Evolutionary conservation across 2,797 vertebrate genomes (phyloP), one percentile per base, ranked within the genome.

Genomic region (Falco concolor): DNA sequence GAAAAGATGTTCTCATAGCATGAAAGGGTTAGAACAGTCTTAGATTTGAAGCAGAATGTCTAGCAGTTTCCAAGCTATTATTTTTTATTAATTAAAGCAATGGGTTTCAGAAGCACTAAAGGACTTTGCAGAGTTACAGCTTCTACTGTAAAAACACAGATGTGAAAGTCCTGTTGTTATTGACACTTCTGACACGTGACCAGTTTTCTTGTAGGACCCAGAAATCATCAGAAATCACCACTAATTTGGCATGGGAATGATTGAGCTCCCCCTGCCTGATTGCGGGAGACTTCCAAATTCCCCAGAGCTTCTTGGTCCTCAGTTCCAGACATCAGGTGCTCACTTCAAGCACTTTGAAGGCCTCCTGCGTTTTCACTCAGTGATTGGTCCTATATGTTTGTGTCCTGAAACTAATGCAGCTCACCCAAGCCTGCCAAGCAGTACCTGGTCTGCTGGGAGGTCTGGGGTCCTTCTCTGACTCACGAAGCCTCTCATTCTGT

Each of bases 1-100:
- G 89, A 96, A 91, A 87, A 53, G 14, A n/a, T 59, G 40, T 92
- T 53, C 84, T 95, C 54, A 47, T 49, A 45, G 23, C 49, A 25
- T 59, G 81, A 94, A 94, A 94, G 30, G 53, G 82, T 94, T 69
- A 61, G 67, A 53, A 20, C 52, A 53, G 9, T 72, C 69, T 88
- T 67, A 75, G 70, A 79, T 89, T 90, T 93, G 52, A 92, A 92
- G 30, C 12, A 17, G 70, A 86, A 91, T 52, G 65, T 80, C 54
- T 86, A 80, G 63, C 72, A 9, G 47, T 95, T 97, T 96, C 72
- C 80, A 82, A 84, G 47, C 56, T 76, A 80, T 67, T 75, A 32
- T 88, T 80, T 64, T 90, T 73, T 97, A 94, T 97, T 96, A 88
- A 91, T 95, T 96, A 56, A 89, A 78, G 54, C 54, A 85, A 42